These are phyloP conservation scores for Phalacrocorax pelagicus DNA, from an alignment of 2,113 vertebrate genomes.

Conservation along the genomic window DNA sequence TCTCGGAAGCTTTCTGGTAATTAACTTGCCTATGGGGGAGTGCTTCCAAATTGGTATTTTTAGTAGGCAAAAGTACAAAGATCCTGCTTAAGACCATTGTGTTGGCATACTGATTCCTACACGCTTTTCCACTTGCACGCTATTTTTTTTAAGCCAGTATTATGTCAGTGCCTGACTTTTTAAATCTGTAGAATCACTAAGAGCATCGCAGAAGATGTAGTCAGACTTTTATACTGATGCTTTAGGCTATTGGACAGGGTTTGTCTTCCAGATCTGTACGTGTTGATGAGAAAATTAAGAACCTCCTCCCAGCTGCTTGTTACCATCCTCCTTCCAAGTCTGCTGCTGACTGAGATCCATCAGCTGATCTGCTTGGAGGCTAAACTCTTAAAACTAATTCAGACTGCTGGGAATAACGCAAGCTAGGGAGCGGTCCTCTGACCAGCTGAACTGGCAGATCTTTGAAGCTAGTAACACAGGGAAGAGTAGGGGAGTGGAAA, in stretches of 20 bases:
- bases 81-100: neutral
- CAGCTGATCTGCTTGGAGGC: slow-evolving; percentile 19
- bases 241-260: slow-evolving; percentile 1
- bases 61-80: neutral
- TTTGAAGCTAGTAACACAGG: neutral
- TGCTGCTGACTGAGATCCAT: neutral
- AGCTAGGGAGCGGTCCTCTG: neutral
- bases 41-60: neutral
- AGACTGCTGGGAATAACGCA: neutral
- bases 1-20: neutral
- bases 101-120: neutral
- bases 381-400: neutral
- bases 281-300: neutral
- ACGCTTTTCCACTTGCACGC: accelerated
- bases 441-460: slow-evolving; percentile 28
- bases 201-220: neutral
- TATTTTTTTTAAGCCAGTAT: neutral
- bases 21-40: neutral
- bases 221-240: neutral
- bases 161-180: neutral
- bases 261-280: neutral
- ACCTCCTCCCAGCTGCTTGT: slow-evolving; percentile 10
- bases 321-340: neutral
- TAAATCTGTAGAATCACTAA: neutral
- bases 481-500: neutral